These are phyloP conservation scores for Campylorhamphus procurvoides DNA, from an alignment of 2,113 vertebrate species.

Conservation along the genomic window DNA sequence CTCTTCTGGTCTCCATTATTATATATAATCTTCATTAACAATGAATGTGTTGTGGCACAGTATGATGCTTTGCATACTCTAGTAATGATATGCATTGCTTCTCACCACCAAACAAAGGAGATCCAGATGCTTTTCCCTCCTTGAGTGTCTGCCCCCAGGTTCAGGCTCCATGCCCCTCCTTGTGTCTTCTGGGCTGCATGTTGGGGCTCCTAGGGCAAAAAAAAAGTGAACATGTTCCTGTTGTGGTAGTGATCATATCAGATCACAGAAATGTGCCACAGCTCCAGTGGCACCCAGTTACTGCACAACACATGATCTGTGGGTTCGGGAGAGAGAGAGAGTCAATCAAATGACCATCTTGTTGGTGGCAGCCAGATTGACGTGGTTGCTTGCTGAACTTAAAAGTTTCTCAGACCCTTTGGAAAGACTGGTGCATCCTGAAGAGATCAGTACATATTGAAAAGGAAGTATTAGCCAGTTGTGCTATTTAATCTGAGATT, in stretches of 20 bases:
- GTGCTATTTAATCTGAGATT: neutral
- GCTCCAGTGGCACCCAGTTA: neutral
- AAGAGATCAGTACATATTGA: neutral
- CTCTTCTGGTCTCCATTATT: neutral
- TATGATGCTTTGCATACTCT: neutral
- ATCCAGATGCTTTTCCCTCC: neutral
- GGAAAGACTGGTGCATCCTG: neutral
- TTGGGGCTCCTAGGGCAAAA: neutral
- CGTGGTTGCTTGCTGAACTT: accelerated
- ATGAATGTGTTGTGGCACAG: neutral
- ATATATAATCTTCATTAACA: neutral
- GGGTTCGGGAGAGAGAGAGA: neutral
- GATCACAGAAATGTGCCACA: neutral
- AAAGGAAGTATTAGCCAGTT: neutral
- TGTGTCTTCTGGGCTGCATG: neutral
- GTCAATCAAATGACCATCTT: neutral
- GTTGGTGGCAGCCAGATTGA: neutral
- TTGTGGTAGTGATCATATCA: neutral
- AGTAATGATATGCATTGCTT: neutral
- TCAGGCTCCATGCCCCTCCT: neutral
- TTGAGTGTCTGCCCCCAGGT: neutral
- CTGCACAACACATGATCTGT: accelerated
- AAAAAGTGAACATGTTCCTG: neutral
- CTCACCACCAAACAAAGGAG: neutral
- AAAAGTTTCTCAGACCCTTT: neutral